Base-by-base conservation (phyloP, 2,797 vertebrate species). In the Babyrousa celebensis region DNA sequence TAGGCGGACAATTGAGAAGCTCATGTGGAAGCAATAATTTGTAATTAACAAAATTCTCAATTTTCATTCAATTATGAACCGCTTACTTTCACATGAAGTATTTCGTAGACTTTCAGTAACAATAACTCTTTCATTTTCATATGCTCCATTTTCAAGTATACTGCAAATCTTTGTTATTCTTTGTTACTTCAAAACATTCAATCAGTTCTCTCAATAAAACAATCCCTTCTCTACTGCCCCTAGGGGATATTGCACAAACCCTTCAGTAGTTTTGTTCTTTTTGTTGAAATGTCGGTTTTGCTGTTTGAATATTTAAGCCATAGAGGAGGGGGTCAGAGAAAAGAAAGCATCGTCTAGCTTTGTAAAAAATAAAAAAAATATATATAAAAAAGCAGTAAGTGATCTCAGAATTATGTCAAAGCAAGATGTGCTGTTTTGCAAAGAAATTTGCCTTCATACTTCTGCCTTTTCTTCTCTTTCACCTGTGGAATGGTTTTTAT, bases 241-340 rank as follows among this genome's bases (percentile, higher is more conserved):
- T 23, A 23, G 12, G 25, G 12, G 32, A 85, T n/a, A 32, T 25
- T 17, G 17, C 60, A 83, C 17, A 58, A 72, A 71, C 5, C 23
- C 32, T 21, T 70, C 72, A 71, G 77, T 18, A 78, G n/a, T 36
- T 91, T 48, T 48, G 43, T 48, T 27, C 27, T 85, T 88, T 17
- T 93, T 72, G 62, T 77, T 52, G 78, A 78, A 67, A 96, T 43
- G 25, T 54, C 43, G 77, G 20, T 71, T 93, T 84, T 84, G 10
- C 36, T 75, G 3, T 65, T 80, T 74, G 71, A 92, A 85, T 70
- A 87, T 87, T 74, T 79, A 62, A 83, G 72, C 15, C 71, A 75
- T 8, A 11, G 18, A n/a, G 23, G 27, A 91, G 12, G 25, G 6
- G 4, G 4, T 82, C 67, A 70, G 67, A n/a, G 70, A 72, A 77